Percentiles rank a stretch among this genome's conserved stretches.
Conservation (phyloP, 2,113 vertebrate genomes). For the Burhinus oedicnemus region DNA sequence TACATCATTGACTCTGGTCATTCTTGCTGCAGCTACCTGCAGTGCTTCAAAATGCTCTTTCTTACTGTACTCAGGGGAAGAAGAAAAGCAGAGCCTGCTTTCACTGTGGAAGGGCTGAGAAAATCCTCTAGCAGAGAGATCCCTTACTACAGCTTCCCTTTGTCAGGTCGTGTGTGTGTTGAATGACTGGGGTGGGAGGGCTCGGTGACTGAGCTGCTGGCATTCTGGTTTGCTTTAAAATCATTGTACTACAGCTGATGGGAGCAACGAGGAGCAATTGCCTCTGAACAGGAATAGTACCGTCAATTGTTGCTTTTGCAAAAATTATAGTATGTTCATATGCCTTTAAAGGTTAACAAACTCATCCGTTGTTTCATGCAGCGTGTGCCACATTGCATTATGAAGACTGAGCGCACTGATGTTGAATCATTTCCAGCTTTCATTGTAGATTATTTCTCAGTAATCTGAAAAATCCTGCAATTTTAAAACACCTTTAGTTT, state of each 20-base stretch:
- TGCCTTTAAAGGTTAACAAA: neutral
- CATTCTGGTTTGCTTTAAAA: neutral
- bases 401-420: neutral
- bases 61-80: neutral
- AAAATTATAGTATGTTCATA: neutral
- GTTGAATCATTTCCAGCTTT: slow-evolving; percentile 6
- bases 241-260: neutral
- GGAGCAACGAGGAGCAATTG: neutral
- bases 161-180: neutral
- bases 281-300: neutral
- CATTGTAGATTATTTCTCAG: neutral
- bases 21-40: neutral
- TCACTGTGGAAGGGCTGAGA: neutral
- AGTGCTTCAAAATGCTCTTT: neutral
- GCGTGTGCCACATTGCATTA: neutral
- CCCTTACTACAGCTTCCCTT: neutral
- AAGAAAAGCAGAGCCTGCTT: neutral
- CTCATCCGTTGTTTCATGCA: neutral
- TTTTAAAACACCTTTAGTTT: neutral
- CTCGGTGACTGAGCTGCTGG: neutral
- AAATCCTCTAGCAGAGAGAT: neutral
- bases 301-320: neutral
- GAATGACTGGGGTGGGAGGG: neutral
- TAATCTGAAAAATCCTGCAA: neutral
- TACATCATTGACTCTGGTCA: neutral